phyloP scores from a whole-genome alignment of 1,140 invertebrate species.

The Pemphigus obesinymphae region DNA sequence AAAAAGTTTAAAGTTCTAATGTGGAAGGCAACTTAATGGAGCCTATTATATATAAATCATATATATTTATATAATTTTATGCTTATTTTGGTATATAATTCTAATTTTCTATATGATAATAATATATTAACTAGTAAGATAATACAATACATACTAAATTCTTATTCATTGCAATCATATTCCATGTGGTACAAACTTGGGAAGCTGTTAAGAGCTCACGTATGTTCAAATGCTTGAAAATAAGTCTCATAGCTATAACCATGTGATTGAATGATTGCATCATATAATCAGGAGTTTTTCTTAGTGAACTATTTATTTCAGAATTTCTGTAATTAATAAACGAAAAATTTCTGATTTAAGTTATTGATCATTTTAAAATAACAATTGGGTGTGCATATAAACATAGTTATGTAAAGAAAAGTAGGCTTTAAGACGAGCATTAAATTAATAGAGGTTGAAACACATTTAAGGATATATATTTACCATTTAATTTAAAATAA shows the following conservation, averaged over 20 bases:
- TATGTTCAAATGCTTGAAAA: slow-evolving; percentile 71
- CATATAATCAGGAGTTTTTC: background rate
- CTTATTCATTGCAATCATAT: slow-evolving; percentile 64
- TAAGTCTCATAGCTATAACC: background rate
- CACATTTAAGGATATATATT: slow-evolving; percentile 16
- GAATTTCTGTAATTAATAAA: background rate
- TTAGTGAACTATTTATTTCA: slow-evolving; percentile 21
- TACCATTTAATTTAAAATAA: slow-evolving; percentile 34
- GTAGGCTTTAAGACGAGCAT: background rate
- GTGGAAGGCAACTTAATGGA: too few relatives aligned
- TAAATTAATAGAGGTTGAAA: slow-evolving; percentile 31
- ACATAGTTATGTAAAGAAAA: too few relatives aligned
- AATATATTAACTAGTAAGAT: too few relatives aligned
- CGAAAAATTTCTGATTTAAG: too few relatives aligned
- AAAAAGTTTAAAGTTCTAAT: too few relatives aligned
- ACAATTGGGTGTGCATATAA: too few relatives aligned
- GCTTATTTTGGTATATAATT: too few relatives aligned
- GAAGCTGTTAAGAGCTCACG: slow-evolving; percentile 67
- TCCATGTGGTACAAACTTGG: slow-evolving; percentile 71
- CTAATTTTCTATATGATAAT: too few relatives aligned
- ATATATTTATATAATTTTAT: too few relatives aligned
- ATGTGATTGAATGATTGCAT: slow-evolving; percentile 18
- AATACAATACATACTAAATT: slow-evolving; percentile 53
- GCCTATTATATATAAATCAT: too few relatives aligned
- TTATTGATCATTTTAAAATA: too few relatives aligned